Conservation (phyloP, 2,888 invertebrate species). For the Chymomyza fuscimana region DNA sequence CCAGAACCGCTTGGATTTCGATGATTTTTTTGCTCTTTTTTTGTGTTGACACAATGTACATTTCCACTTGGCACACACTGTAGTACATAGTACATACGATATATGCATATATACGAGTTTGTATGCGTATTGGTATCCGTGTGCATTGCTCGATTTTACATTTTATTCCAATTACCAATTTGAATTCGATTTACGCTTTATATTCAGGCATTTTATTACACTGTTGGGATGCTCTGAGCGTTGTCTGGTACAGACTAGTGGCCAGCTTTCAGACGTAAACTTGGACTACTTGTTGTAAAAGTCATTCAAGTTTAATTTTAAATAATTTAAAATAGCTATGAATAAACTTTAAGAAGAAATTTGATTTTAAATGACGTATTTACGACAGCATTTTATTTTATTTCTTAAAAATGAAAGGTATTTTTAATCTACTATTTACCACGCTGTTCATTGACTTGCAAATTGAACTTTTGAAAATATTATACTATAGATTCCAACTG, state of each 20-base stretch:
- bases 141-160: constrained; percentile 27
- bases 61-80: constrained; percentile 27
- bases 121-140: constrained; percentile 19
- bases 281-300: not conserved
- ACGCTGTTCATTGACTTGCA: too few species aligned
- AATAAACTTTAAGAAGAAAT: not conserved
- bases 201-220: constrained; percentile 24
- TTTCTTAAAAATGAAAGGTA: too few species aligned
- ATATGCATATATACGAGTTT: not conserved
- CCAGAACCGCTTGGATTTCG: constrained; percentile 28
- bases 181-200: constrained; percentile 64
- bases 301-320: constrained; percentile 8
- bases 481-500: too few species aligned
- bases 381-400: too few species aligned
- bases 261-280: not conserved
- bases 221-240: not conserved
- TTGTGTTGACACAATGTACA: constrained; percentile 52
- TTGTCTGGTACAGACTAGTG: not conserved
- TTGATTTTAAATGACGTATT: too few species aligned
- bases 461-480: too few species aligned
- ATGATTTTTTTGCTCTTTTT: constrained; percentile 8
- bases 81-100: too few species aligned
- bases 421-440: too few species aligned
- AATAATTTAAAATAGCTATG: not conserved
- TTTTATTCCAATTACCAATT: constrained; percentile 68